Evolutionary conservation across 2,888 invertebrate genomes (phyloP).

Genomic region (Platycnemis pennipes): DNA sequence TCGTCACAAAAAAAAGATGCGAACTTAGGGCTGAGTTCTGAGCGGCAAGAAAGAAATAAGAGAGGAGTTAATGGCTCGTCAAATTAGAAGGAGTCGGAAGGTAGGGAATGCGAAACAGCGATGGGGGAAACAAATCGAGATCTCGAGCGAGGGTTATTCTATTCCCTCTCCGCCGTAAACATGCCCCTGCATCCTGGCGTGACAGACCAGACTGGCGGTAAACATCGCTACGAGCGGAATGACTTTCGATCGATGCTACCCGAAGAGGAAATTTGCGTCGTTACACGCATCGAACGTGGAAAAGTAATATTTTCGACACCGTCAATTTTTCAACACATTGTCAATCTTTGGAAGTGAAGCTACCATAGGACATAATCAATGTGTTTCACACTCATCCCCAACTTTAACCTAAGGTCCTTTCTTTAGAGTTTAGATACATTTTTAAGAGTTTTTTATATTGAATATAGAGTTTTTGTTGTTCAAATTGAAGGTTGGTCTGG

Average conservation of each 20-base stretch:
- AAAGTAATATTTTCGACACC: not conserved
- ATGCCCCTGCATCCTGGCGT: not conserved
- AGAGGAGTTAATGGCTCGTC: not conserved
- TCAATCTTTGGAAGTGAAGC: not conserved
- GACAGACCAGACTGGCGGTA: not conserved
- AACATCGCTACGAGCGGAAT: not conserved
- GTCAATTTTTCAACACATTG: not conserved
- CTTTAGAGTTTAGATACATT: too few species aligned
- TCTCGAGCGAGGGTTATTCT: not conserved
- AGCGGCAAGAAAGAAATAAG: not conserved
- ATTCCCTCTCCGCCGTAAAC: not conserved
- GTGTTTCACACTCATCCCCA: not conserved
- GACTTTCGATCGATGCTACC: not conserved
- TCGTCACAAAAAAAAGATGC: not conserved
- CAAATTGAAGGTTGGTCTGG: too few species aligned
- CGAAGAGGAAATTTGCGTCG: not conserved
- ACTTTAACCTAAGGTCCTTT: not conserved
- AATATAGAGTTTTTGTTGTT: too few species aligned
- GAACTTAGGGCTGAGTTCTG: not conserved
- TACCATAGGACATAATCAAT: not conserved
- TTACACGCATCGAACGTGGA: not conserved
- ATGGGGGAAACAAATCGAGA: not conserved
- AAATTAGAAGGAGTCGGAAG: not conserved
- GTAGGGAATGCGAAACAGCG: not conserved
- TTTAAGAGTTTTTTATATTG: too few species aligned